phyloP scores from a whole-genome alignment of 1,140 invertebrate species.

The Trachelipus rathkii region DNA sequence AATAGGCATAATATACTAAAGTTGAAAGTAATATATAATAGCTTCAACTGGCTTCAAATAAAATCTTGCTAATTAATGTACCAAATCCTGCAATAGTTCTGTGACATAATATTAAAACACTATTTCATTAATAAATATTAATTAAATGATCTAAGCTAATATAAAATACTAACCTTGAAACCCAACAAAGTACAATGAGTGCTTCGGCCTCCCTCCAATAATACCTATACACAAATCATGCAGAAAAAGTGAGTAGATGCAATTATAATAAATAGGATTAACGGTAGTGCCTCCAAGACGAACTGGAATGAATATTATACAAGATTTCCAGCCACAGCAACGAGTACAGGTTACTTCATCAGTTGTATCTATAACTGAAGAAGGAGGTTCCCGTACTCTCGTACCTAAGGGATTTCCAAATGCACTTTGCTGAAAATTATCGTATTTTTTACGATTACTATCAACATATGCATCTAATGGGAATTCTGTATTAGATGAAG shows the following conservation, averaged over 20 bases:
- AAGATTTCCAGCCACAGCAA: slow-evolving; percentile 61
- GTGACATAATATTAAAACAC: too few species aligned
- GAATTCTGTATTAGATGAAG: not conserved
- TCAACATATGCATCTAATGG: not conserved
- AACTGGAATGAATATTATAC: slow-evolving; percentile 78
- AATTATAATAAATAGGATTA: slow-evolving; percentile 76
- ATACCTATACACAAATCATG: slow-evolving; percentile 80
- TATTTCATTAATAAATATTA: not conserved
- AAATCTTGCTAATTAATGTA: too few species aligned
- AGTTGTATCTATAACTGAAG: not conserved
- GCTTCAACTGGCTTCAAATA: too few species aligned
- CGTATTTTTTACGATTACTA: not conserved
- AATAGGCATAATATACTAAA: too few species aligned
- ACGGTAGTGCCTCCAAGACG: slow-evolving; percentile 77
- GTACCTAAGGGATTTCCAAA: not conserved
- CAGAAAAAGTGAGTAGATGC: slow-evolving; percentile 69
- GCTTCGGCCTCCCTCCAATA: slow-evolving; percentile 83
- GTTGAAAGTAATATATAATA: too few species aligned
- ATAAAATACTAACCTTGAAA: slow-evolving; percentile 61
- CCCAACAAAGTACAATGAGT: slow-evolving; percentile 87
- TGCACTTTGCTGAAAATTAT: not conserved
- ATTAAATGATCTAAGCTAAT: too few species aligned
- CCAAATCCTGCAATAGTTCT: too few species aligned
- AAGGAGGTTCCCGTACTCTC: not conserved
- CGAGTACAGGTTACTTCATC: not conserved